Conservation (phyloP, 2,888 invertebrate species). For the Loripinus fragilis region DNA sequence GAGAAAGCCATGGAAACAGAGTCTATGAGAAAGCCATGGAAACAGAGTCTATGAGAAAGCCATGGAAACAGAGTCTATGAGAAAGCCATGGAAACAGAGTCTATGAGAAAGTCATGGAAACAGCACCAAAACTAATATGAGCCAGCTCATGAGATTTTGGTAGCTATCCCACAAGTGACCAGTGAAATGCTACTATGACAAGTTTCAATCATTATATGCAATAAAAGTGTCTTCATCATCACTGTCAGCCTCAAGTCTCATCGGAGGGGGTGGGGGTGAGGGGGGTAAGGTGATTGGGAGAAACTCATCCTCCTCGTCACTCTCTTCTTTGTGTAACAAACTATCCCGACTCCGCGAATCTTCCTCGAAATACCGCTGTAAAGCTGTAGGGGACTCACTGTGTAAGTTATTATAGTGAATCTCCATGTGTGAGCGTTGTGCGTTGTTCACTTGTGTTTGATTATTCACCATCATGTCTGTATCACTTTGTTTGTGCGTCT, state of each 20-base stretch:
- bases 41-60: too few relatives aligned
- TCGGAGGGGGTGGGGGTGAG: slow-evolving; percentile 61
- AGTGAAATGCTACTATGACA: too few relatives aligned
- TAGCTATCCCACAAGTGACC: too few relatives aligned
- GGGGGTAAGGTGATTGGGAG: slow-evolving; percentile 52
- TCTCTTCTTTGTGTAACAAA: slow-evolving; percentile 57
- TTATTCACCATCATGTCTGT: slow-evolving; percentile 15
- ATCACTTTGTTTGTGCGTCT: slow-evolving; percentile 35
- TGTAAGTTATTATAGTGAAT: slow-evolving; percentile 56
- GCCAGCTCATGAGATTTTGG: too few relatives aligned
- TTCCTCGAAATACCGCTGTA: slow-evolving; percentile 45
- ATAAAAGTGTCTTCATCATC: slow-evolving; percentile 32
- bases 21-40: too few relatives aligned
- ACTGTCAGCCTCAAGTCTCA: slow-evolving; percentile 43
- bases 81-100: too few relatives aligned
- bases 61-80: too few relatives aligned
- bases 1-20: too few relatives aligned
- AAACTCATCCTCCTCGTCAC: slow-evolving; percentile 55
- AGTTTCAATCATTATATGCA: slow-evolving; percentile 8
- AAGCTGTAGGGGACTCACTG: slow-evolving; percentile 23
- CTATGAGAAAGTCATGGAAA: too few relatives aligned
- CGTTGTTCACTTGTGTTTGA: background rate
- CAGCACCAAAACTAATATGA: too few relatives aligned
- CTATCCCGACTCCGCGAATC: slow-evolving; percentile 35
- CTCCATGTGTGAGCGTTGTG: slow-evolving; percentile 50